Percentiles rank a stretch among this genome's conserved stretches.
Conservation (phyloP, 2,113 vertebrate species). For the Chaetodon auriga region DNA sequence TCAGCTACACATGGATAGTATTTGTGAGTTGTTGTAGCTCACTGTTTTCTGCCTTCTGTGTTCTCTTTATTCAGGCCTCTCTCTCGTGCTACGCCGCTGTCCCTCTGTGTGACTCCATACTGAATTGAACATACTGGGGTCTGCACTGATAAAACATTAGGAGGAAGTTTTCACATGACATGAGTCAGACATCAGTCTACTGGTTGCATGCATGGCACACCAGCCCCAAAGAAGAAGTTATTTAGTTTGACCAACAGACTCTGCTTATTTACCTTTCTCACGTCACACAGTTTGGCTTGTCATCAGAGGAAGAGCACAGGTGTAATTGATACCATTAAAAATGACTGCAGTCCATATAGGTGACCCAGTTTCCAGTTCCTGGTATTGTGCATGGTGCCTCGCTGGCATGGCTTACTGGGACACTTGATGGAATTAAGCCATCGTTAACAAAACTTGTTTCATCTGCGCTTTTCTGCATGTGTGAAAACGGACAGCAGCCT, state of each 20-base stretch:
- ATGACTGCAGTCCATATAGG: not conserved
- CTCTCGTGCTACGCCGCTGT: not conserved
- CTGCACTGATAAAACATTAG: not conserved
- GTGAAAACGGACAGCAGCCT: not conserved
- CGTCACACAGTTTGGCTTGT: not conserved
- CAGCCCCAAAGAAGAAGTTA: not conserved
- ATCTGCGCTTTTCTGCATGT: not conserved
- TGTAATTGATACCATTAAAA: not conserved
- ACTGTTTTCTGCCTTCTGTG: slow-evolving; percentile 19
- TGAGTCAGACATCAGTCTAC: not conserved
- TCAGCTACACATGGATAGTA: not conserved
- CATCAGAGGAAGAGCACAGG: too few relatives aligned
- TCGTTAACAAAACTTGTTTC: not conserved
- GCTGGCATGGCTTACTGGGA: not conserved
- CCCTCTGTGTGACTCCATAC: slow-evolving; percentile 6
- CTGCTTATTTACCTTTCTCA: not conserved
- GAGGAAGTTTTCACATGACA: not conserved
- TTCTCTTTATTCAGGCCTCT: slow-evolving; percentile 1
- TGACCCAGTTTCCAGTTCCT: not conserved
- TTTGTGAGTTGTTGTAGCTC: slow-evolving; percentile 18
- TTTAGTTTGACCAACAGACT: not conserved
- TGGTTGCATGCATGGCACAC: not conserved
- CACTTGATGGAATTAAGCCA: not conserved
- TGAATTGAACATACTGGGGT: not conserved
- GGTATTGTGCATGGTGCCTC: not conserved